Conservation (phyloP, 2,797 vertebrate species). For the Okamejei kenojei region DNA sequence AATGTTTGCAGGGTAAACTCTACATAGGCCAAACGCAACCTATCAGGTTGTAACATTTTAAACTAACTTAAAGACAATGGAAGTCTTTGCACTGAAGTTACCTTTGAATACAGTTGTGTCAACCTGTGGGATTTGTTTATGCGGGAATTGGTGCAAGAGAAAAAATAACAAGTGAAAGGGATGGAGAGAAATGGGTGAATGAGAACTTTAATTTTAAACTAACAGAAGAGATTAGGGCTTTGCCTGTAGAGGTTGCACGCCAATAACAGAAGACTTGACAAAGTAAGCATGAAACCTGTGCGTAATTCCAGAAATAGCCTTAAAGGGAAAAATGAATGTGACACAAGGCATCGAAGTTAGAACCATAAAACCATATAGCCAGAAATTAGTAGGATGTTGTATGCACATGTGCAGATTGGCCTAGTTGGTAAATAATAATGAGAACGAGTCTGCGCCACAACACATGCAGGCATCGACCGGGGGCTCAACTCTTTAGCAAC, state of each 20-base stretch:
- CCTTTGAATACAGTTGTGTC: neutral
- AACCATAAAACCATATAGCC: neutral
- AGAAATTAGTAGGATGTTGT: neutral
- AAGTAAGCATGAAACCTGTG: neutral
- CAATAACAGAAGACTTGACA: neutral
- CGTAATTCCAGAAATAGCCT: neutral
- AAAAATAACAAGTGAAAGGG: neutral
- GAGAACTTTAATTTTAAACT: neutral
- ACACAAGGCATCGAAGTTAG: neutral
- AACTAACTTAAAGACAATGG: neutral
- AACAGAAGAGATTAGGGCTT: neutral
- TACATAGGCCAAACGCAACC: neutral
- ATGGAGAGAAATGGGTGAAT: neutral
- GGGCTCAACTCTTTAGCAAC: neutral
- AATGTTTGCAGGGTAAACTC: neutral
- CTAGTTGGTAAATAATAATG: neutral
- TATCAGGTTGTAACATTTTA: neutral
- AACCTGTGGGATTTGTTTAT: neutral
- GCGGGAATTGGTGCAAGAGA: neutral
- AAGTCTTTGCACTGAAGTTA: neutral
- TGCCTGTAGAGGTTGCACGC: neutral
- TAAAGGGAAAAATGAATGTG: too few relatives aligned
- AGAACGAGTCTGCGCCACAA: neutral
- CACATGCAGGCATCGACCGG: neutral
- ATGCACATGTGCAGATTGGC: neutral